These are phyloP conservation scores for Lasius platythorax DNA, from an alignment of 2,888 invertebrate genomes.

Conservation along the genomic window DNA sequence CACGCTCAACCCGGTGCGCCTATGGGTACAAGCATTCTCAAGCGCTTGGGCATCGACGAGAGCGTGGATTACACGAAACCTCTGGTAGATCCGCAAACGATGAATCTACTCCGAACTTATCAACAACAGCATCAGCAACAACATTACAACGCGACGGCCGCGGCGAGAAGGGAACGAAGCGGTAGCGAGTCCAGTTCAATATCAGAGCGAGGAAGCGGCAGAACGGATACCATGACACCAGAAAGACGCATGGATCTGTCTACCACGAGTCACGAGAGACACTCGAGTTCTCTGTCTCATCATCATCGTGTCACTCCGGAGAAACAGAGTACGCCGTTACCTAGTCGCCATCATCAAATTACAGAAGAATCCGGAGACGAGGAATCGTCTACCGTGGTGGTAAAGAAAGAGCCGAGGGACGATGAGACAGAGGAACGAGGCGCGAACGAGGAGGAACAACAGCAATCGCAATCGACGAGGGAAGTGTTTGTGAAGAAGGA, in stretches of 20 bases:
- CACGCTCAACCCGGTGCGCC: constrained; percentile 88
- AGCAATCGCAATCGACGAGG: constrained; percentile 83
- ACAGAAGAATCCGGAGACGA: constrained; percentile 87
- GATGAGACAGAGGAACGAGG: constrained; percentile 79
- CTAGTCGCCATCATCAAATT: constrained; percentile 66
- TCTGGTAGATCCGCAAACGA: constrained; percentile 94
- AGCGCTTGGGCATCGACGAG: constrained; percentile 96
- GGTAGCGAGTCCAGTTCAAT: constrained; percentile 96
- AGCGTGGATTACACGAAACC: constrained; percentile 97
- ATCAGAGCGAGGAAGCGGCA: constrained; percentile 93
- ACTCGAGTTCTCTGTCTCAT: constrained; percentile 89
- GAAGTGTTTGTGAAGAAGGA: constrained; percentile 89
- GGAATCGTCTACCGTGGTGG: constrained; percentile 87
- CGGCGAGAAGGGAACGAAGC: constrained; percentile 91
- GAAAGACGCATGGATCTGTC: constrained; percentile 90
- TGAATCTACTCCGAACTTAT: constrained; percentile 93
- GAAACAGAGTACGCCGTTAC: constrained; percentile 85
- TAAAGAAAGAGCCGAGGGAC: constrained; percentile 81
- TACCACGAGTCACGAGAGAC: constrained; percentile 89
- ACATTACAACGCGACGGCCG: constrained; percentile 84
- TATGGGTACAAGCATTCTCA: constrained; percentile 96
- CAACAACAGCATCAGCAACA: constrained; percentile 90
- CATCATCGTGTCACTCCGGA: constrained; percentile 86
- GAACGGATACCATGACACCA: constrained; percentile 93
- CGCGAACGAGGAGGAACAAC: constrained; percentile 84